Base-by-base conservation (phyloP, 2,797 vertebrate species). In the Arremon brunneinucha region DNA sequence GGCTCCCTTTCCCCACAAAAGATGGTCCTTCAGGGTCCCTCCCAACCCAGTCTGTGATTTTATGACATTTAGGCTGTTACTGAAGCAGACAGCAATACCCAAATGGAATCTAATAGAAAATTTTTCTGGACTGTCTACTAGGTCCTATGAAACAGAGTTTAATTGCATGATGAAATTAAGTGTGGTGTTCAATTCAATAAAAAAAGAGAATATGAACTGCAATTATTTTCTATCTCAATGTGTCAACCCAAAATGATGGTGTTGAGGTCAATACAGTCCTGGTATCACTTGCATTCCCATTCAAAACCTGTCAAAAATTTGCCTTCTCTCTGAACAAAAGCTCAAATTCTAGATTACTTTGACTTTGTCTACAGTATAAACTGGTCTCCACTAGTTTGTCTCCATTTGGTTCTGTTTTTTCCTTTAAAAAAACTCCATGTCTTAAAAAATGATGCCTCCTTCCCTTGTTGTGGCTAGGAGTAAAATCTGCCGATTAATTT, bases 371-470 rank as follows among this genome's bases (percentile, higher is more conserved):
- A 34, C 55, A 72, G 12, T 14, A 60, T 22, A 6, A 11, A 57
- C 47, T 52, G 34, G 18, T 30, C 32, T 76, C 39, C 39, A 35
- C 19, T 71, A 34, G 26, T 19, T 35, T 56, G 16, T 18, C 32
- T 70, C 27, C 1, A 2, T 74, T 65, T 35, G 3, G 4, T 35
- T 55, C 27, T 20, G 18, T 5, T 44, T 44, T 49, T 27, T 57
- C 3, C 12, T 39, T 59, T 1, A 15, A 39, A 57, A 77, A 87
- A 6, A 0, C 1, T 6, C 9, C 10, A 20, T 7, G 5, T 37
- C 28, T 41, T 85, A 41, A 50, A 75, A 89, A 89, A 26, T 2
- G 0, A 64, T 24, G 14, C 19, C 32, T n/a, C 10, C 17, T 53
- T 50, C 43, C 9, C 21, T 68, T 70, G 7, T 8, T 21, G 4